Base-by-base conservation (phyloP, 2,113 vertebrate genomes). In the Nipponia nippon region DNA sequence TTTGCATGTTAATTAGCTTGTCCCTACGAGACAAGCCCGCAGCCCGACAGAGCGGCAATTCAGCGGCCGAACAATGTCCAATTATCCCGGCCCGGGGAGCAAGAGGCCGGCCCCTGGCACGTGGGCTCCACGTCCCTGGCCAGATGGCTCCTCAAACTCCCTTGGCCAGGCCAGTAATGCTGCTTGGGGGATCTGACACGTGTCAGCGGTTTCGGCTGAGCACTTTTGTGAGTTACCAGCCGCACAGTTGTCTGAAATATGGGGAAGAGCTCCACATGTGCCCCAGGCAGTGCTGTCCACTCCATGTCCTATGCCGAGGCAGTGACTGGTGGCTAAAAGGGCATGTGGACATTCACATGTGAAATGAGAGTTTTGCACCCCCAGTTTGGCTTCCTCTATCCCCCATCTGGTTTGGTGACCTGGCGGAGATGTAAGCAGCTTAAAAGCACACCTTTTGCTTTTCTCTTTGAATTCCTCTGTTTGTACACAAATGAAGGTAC, bases 51-150 rank as follows among this genome's bases (percentile, higher is more conserved):
- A 97, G 96, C 30, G 0, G 29, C 29, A 10, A 96, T 98, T 98
- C 91, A 97, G 85, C 6, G 7, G 73, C 59, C 3, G 12, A 97
- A 97, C 97, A 98, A 96, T 96, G 91, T 78, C 89, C 77, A 92
- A 63, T 96, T 98, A 94, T 98, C 71, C 78, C 8, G 4, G 75
- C 34, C 59, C 1, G 4, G 83, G 71, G 78, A 96, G 83, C 69
- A 84, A 49, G 77, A 78, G 82, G 70, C 85, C 20, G 16, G 80
- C 73, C 85, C 83, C 76, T 71, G 58, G 87, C 93, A 89, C 49
- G 56, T 94, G 96, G 89, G 83, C 47, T 86, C 44, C 2, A 0
- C 7, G 7, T 27, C 73, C 71, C 61, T 78, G 91, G 94, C 91
- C 88, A 85, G 82, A 95, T 77, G 67, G 77, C 90, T 94, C 62